Percentiles rank a stretch among this genome's conserved stretches.
These are phyloP conservation scores for Oikopleura albicans DNA, from an alignment of 23 tunicate species.

Conservation along the genomic window DNA sequence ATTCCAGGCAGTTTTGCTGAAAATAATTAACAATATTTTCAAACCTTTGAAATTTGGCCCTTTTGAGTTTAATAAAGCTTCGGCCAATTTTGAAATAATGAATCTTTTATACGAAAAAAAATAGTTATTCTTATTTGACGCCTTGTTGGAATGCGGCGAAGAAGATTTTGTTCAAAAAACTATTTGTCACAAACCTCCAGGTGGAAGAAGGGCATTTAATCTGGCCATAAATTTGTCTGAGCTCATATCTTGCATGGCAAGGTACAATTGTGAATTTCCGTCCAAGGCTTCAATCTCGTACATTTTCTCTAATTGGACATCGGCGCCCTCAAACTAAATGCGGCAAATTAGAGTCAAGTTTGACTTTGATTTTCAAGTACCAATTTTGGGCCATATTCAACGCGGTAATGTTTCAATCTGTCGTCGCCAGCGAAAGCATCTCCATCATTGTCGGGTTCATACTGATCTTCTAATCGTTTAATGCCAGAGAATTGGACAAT, in stretches of 20 bases:
- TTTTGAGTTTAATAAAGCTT: too few species aligned
- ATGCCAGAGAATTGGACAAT: slow-evolving; percentile 8
- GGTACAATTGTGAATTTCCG: not conserved
- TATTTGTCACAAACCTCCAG: too few species aligned
- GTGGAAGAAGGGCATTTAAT: not conserved
- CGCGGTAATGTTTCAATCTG: not conserved
- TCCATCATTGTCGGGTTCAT: not conserved
- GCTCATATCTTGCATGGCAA: not conserved
- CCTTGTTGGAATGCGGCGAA: too few species aligned
- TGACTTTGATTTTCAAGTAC: too few species aligned
- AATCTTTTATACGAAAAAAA: too few species aligned
- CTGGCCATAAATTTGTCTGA: not conserved
- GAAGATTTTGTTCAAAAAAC: too few species aligned
- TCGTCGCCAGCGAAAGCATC: not conserved
- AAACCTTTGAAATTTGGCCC: too few species aligned
- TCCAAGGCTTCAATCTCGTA: not conserved
- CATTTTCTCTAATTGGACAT: not conserved
- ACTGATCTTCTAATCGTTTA: not conserved
- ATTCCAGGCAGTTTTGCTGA: not conserved
- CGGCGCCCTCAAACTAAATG: not conserved
- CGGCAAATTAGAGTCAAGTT: too few species aligned
- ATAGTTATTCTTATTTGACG: too few species aligned
- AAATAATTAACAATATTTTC: too few species aligned
- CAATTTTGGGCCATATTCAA: not conserved
- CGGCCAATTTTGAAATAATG: too few species aligned